Percentiles rank a stretch among this genome's conserved stretches.
These are phyloP conservation scores for Sternotherus odoratus DNA, from an alignment of 2,797 vertebrate genomes.

Conservation along the genomic window DNA sequence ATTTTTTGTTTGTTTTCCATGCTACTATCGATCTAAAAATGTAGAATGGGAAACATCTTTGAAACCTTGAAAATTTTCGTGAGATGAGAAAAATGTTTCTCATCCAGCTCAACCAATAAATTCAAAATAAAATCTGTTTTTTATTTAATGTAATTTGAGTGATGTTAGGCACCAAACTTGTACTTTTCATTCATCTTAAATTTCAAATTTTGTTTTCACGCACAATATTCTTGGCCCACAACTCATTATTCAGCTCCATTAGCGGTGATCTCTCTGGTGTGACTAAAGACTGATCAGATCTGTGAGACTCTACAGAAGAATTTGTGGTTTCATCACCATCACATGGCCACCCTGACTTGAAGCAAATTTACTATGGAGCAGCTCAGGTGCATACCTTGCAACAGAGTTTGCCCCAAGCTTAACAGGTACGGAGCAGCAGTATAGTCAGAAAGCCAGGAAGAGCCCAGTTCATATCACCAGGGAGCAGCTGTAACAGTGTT, in stretches of 20 bases:
- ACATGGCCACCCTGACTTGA: background rate
- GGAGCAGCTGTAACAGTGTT: conserved; percentile 35
- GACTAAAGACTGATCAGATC: background rate
- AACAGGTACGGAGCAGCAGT: background rate
- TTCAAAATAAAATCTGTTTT: background rate
- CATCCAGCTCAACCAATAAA: too few relatives aligned
- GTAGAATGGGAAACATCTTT: too few relatives aligned
- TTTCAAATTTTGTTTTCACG: background rate
- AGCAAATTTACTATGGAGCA: background rate
- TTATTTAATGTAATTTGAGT: background rate
- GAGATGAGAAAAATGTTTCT: too few relatives aligned
- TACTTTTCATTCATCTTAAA: background rate
- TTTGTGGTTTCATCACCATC: background rate
- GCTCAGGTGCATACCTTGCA: background rate
- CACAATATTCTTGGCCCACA: background rate
- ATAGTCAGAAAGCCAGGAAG: background rate
- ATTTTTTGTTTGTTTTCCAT: conserved; percentile 36
- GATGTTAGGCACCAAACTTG: background rate
- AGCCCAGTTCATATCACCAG: background rate
- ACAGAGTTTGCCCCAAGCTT: background rate
- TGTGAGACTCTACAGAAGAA: background rate
- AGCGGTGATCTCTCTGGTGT: background rate
- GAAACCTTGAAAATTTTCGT: too few relatives aligned
- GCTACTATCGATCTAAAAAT: conserved; percentile 21
- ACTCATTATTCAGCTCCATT: background rate